phyloP scores from a whole-genome alignment of 2,113 vertebrate genomes.

The Ptyas mucosa region DNA sequence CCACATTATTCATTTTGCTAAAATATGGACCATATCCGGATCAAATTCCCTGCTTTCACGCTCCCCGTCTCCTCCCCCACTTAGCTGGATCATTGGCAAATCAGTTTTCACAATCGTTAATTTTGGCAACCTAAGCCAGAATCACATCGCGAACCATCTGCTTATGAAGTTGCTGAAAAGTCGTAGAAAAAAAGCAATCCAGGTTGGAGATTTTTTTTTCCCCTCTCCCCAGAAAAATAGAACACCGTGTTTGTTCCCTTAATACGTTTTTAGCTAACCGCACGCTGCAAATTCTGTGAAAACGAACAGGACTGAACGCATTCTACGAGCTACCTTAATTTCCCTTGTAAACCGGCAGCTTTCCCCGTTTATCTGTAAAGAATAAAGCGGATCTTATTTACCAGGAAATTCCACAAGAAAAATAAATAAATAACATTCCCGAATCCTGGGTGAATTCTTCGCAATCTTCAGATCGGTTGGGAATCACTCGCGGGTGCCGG shows the following conservation, averaged over 20 bases:
- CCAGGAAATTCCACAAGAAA: background rate
- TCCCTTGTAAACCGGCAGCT: no score
- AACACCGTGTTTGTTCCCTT: background rate
- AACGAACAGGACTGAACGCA: background rate
- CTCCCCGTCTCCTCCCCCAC: background rate
- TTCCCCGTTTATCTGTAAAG: background rate
- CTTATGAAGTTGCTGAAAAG: background rate
- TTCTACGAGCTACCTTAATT: background rate
- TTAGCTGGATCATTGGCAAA: background rate
- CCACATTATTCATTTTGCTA: background rate
- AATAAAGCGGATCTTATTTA: background rate
- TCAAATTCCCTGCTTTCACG: background rate
- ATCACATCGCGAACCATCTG: background rate
- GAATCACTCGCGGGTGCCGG: background rate
- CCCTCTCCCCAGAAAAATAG: background rate
- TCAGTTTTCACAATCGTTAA: background rate
- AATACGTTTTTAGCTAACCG: background rate
- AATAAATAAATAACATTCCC: background rate
- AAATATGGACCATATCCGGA: background rate
- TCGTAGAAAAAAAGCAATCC: background rate
- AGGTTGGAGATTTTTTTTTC: background rate
- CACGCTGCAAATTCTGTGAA: background rate
- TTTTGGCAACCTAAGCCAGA: background rate
- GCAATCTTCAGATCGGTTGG: background rate
- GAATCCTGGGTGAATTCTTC: background rate